Percentiles rank a stretch among this genome's conserved stretches.
These are phyloP conservation scores for Kradibia gibbosae DNA, from an alignment of 1,140 invertebrate genomes.

Conservation along the genomic window DNA sequence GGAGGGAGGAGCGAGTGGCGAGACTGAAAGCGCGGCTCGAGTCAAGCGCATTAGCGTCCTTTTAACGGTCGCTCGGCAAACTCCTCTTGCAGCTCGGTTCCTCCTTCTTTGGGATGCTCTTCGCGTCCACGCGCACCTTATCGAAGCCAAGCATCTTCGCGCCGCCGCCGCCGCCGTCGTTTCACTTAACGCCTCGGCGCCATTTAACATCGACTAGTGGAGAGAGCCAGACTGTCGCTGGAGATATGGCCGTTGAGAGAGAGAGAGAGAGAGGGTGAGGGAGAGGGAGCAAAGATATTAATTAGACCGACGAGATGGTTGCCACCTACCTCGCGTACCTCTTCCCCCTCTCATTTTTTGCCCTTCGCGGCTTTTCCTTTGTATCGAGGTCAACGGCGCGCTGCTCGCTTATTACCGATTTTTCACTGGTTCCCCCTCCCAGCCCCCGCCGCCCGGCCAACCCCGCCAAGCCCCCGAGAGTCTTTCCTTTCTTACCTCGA, in stretches of 20 bases:
- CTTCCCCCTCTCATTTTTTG: neutral
- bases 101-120: constrained; percentile 16
- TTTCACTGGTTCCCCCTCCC: neutral
- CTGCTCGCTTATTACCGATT: no score
- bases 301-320: constrained; percentile 26
- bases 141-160: constrained; percentile 50
- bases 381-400: neutral
- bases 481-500: no score
- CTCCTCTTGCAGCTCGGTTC: constrained; percentile 2
- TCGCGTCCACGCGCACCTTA: neutral
- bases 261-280: neutral
- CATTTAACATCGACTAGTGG: constrained; percentile 27
- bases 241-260: neutral
- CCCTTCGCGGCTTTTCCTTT: neutral
- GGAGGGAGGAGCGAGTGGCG: neutral
- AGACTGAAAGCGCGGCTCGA: constrained; percentile 21
- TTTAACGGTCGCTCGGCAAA: constrained; percentile 52
- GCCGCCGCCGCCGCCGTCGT: constrained; percentile 2
- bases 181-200: constrained; percentile 54
- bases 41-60: constrained; percentile 56
- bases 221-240: no score
- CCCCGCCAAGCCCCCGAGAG: no score
- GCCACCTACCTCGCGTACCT: neutral
- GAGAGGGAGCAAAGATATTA: constrained; percentile 4
- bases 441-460: no score